phyloP scores from a whole-genome alignment of 2,888 invertebrate genomes.

The Lapara coniferarum region DNA sequence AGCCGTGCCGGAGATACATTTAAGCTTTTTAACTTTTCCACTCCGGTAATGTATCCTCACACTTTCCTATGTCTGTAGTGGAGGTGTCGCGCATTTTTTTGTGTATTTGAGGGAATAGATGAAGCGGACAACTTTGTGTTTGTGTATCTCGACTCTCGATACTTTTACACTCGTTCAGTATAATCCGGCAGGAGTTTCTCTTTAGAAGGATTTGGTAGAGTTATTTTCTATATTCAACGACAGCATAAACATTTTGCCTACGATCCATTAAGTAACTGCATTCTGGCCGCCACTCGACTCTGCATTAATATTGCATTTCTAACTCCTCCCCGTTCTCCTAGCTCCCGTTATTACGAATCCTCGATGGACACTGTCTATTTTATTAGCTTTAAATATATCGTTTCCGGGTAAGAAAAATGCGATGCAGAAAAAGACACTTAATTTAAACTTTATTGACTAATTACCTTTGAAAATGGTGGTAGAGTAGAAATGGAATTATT shows the following conservation, averaged over 20 bases:
- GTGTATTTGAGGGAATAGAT: conserved; percentile 45
- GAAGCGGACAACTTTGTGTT: conserved; percentile 66
- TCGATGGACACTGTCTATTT: conserved; percentile 11
- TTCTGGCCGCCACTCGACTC: conserved; percentile 73
- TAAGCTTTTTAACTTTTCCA: conserved; percentile 84
- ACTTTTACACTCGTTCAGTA: conserved; percentile 56
- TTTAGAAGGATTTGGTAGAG: conserved; percentile 45
- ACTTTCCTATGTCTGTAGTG: conserved; percentile 72
- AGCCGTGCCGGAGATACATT: conserved; percentile 83
- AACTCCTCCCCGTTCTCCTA: conserved; percentile 42
- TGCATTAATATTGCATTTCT: conserved; percentile 87
- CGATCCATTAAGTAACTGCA: conserved; percentile 82
- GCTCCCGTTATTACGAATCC: conserved; percentile 20
- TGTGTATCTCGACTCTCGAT: conserved; percentile 57
- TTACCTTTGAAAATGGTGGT: no score
- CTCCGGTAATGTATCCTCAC: conserved; percentile 82
- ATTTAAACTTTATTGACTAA: no score
- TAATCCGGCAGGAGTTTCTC: conserved; percentile 71
- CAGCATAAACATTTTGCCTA: conserved; percentile 78
- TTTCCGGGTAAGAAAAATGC: no score
- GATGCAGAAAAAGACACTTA: no score
- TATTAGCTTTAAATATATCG: conserved; percentile 1
- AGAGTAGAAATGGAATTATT: no score
- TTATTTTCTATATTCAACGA: conserved; percentile 67
- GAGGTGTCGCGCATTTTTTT: conserved; percentile 74